Base-by-base conservation (phyloP, 1,140 invertebrate species). In the Acyrthosiphon pisum region DNA sequence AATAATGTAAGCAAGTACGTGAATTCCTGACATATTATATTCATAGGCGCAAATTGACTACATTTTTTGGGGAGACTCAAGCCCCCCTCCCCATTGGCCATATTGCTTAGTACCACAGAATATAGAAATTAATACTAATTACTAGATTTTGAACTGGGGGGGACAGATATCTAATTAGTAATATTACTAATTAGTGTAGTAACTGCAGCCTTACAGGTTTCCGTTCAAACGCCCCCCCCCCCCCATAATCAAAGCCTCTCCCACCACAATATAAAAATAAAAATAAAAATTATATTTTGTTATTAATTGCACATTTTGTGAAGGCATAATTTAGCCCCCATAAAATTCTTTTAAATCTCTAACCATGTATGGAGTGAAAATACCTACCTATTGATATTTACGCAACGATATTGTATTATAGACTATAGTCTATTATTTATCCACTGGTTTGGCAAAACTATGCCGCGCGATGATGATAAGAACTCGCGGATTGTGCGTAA, bases 311-410 rank as follows among this genome's bases (percentile, higher is more conserved):
- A 11, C 3, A 68, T 68, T 68, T 68, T n/a, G 60, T 68, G 60
- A 2, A 6, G 60, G 0, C 0, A 4, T n/a, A 18, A 7, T 6
- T 6, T n/a, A n/a, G 9, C 30, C 11, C 14, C 11, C 4, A 4
- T 53, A 14, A 26, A 60, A 56, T 56, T 56, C 22, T 9, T 30
- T 3, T 60, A 60, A 30, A 68, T 68, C 11, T 30, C 3, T 4
- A 7, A 23, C 22, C 20, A 53, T 56, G 8, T 26, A 4, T 4
- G 41, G 2, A 41, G 4, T 26, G 0, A 1, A 56, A 23, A 22
- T 56, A 26, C 56, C 23, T 56, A 26, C 56, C 23, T 56, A n/a
- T n/a, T 76, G 2, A n/a, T n/a, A 68, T 35, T 14, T 18, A n/a
- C 11, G 30, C n/a, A 14, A 76, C 11, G 3, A 6, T 60, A 30